Evolutionary conservation across 2,797 vertebrate genomes (phyloP).

Genomic region (Sarcophilus harrisii): DNA sequence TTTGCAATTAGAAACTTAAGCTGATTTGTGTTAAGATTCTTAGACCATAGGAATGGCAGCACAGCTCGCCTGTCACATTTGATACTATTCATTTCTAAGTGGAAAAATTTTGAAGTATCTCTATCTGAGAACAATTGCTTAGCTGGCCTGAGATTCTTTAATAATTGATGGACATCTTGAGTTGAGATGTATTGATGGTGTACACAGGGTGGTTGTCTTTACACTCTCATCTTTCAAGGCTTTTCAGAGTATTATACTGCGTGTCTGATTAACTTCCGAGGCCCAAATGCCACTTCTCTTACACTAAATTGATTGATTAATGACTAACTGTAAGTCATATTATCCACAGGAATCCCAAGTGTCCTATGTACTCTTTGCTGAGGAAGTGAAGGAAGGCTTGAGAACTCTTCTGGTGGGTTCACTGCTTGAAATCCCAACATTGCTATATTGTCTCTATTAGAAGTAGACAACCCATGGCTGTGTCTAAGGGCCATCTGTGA

Average conservation of each 20-base stretch:
- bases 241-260: constrained; percentile 82
- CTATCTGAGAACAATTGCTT: constrained; percentile 81
- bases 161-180: constrained; percentile 86
- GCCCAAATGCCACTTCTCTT: constrained; percentile 77
- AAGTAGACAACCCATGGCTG: neutral
- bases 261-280: constrained; percentile 85
- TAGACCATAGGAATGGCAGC: constrained; percentile 31
- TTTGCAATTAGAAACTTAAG: constrained; percentile 58
- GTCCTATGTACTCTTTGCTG: constrained; percentile 48
- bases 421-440: neutral
- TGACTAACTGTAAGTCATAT: constrained; percentile 80
- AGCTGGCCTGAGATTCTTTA: constrained; percentile 83
- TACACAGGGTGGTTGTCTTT: constrained; percentile 76
- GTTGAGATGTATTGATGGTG: constrained; percentile 81
- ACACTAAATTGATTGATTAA: constrained; percentile 82
- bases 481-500: neutral
- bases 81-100: constrained; percentile 78
- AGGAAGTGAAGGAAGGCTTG: neutral
- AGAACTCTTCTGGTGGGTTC: neutral
- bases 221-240: constrained; percentile 78
- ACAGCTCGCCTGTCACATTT: constrained; percentile 60
- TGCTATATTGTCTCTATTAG: neutral
- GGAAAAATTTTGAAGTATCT: constrained; percentile 80
- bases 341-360: constrained; percentile 80
- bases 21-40: constrained; percentile 55